Conservation (phyloP, 64 coral and sea anemone species). For the Porites australiensis region DNA sequence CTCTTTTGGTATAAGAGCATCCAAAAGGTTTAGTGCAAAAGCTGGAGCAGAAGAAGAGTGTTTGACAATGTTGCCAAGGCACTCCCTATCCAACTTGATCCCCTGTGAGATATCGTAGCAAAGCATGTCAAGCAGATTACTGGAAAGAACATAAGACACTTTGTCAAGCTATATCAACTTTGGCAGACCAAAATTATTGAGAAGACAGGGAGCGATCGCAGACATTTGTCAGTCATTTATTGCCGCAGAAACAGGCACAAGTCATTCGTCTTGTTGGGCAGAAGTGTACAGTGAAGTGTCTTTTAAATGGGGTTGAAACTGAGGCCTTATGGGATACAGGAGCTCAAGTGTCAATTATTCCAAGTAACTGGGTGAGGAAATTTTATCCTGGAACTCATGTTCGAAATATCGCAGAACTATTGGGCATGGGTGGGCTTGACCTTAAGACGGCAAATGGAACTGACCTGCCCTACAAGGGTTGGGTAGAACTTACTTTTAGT, state of each 20-base stretch:
- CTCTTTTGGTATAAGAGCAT: slow-evolving; percentile 13
- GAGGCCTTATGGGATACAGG: too few species aligned
- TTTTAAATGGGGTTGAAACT: slow-evolving; percentile 3
- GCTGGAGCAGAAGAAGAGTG: not conserved
- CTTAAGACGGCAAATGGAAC: slow-evolving; percentile 68
- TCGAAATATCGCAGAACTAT: slow-evolving; percentile 57
- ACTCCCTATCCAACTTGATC: not conserved
- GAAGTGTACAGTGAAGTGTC: slow-evolving; percentile 61
- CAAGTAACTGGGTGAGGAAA: slow-evolving; percentile 1
- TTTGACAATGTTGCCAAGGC: slow-evolving; percentile 24
- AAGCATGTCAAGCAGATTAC: slow-evolving; percentile 61
- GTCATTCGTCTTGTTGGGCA: slow-evolving; percentile 59
- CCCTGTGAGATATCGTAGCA: slow-evolving; percentile 75
- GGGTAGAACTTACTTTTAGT: slow-evolving; percentile 36
- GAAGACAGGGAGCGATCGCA: too few species aligned
- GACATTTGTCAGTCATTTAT: slow-evolving; percentile 55
- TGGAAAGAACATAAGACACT: slow-evolving; percentile 47
- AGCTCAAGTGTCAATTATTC: too few species aligned
- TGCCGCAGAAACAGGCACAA: slow-evolving; percentile 34
- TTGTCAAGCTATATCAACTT: slow-evolving; percentile 25
- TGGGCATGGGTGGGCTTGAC: slow-evolving; percentile 47
- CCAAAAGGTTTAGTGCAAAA: slow-evolving; percentile 30
- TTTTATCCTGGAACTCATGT: slow-evolving; percentile 28
- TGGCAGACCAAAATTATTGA: slow-evolving; percentile 42
- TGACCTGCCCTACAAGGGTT: slow-evolving; percentile 56